phyloP scores from a whole-genome alignment of 1,140 invertebrate species.

The Ips nitidus region DNA sequence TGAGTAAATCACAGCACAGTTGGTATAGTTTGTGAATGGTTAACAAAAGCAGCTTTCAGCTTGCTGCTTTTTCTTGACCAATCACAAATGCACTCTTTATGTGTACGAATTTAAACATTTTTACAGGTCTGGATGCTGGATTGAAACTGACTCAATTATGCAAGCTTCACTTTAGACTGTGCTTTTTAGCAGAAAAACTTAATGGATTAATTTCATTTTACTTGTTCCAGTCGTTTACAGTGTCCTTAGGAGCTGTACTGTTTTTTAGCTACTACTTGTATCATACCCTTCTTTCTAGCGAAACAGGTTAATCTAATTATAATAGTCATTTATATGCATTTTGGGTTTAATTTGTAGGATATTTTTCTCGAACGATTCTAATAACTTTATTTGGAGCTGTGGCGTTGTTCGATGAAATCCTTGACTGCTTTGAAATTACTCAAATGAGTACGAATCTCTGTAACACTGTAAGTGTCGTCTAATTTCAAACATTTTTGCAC shows the following conservation, averaged over 20 bases:
- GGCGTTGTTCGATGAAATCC: not conserved
- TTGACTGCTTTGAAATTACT: not conserved
- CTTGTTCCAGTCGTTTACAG: constrained; percentile 8
- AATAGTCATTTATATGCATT: too few species aligned
- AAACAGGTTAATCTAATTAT: not conserved
- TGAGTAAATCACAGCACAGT: not conserved
- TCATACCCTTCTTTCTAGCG: not conserved
- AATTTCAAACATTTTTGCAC: too few species aligned
- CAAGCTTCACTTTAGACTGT: constrained; percentile 9
- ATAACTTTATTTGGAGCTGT: not conserved
- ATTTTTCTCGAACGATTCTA: too few species aligned
- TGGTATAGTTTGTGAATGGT: not conserved
- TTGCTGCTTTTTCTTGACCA: too few species aligned
- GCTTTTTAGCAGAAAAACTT: not conserved
- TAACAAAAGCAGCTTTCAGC: too few species aligned
- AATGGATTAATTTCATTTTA: constrained; percentile 3
- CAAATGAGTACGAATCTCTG: not conserved
- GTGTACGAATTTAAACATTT: too few species aligned
- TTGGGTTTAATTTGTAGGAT: too few species aligned
- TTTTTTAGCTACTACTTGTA: constrained; percentile 7
- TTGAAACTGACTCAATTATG: constrained; percentile 5
- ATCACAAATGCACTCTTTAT: too few species aligned
- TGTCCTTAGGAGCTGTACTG: constrained; percentile 3
- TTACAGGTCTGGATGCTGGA: not conserved
- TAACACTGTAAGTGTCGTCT: not conserved